These are phyloP conservation scores for Pongo abelii DNA, from an alignment of 2,113 vertebrate species.

Conservation along the genomic window DNA sequence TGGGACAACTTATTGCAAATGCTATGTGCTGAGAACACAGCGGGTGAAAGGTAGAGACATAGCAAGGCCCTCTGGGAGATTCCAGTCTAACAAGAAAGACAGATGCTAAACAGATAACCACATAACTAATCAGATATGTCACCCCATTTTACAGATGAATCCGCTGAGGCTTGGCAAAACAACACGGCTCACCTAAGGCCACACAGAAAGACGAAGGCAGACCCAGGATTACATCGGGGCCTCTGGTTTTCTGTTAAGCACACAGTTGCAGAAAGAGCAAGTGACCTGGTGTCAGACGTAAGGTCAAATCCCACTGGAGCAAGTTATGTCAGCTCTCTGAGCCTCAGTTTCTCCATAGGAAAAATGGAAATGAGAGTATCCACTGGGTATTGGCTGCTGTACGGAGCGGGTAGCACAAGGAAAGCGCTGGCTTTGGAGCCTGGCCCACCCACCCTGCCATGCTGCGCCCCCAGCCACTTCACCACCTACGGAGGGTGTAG, in stretches of 20 bases:
- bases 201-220: not conserved
- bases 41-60: no score
- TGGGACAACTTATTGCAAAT: not conserved
- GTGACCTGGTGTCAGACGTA: not conserved
- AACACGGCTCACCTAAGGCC: not conserved
- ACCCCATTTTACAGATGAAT: not conserved
- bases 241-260: not conserved
- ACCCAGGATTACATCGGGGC: not conserved
- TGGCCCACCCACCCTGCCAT: rapidly evolving
- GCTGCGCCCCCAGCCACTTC: not conserved
- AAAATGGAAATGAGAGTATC: not conserved
- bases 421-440: no score
- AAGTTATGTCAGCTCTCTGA: not conserved
- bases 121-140: not conserved
- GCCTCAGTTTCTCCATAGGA: not conserved
- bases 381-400: not conserved
- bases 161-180: not conserved
- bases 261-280: not conserved
- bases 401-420: no score
- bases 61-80: not conserved
- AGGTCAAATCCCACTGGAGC: not conserved
- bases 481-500: rapidly evolving
- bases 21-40: not conserved
- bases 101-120: not conserved
- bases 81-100: not conserved